These are phyloP conservation scores for Sebastes hopkinsi DNA, from an alignment of 2,797 vertebrate genomes.

Conservation along the genomic window DNA sequence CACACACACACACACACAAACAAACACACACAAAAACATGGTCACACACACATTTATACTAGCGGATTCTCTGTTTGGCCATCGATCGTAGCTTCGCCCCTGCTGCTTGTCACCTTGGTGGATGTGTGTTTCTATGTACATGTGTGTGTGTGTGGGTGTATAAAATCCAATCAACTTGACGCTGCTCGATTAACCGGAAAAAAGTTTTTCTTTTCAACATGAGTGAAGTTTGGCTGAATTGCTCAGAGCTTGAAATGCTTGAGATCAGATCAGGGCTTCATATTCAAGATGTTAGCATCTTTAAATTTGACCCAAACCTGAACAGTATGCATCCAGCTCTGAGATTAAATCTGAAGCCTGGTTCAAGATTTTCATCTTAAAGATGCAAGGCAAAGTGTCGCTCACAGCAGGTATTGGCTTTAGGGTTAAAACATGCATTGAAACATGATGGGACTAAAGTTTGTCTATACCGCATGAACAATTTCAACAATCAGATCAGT, in stretches of 20 bases:
- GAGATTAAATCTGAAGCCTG: background rate
- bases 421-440: background rate
- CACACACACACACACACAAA: slow-evolving; percentile 16
- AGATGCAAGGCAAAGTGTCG: background rate
- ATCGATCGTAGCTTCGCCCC: slow-evolving; percentile 79
- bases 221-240: background rate
- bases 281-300: background rate
- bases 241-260: background rate
- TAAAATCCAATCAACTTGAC: slow-evolving; percentile 63
- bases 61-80: slow-evolving; percentile 79
- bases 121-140: slow-evolving; percentile 10
- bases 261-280: background rate
- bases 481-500: background rate
- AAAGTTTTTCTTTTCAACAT: background rate
- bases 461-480: background rate
- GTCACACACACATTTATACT: slow-evolving; percentile 28
- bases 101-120: slow-evolving; percentile 80
- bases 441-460: background rate
- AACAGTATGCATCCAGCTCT: background rate
- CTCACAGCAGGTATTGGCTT: background rate
- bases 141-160: slow-evolving; percentile 9
- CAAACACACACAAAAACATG: background rate
- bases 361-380: background rate
- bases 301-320: background rate
- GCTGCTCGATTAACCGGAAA: slow-evolving; percentile 53